Evolutionary conservation across 2,888 invertebrate genomes (phyloP), one percentile per base, ranked within the genome.

Genomic region (Ormia ochracea): DNA sequence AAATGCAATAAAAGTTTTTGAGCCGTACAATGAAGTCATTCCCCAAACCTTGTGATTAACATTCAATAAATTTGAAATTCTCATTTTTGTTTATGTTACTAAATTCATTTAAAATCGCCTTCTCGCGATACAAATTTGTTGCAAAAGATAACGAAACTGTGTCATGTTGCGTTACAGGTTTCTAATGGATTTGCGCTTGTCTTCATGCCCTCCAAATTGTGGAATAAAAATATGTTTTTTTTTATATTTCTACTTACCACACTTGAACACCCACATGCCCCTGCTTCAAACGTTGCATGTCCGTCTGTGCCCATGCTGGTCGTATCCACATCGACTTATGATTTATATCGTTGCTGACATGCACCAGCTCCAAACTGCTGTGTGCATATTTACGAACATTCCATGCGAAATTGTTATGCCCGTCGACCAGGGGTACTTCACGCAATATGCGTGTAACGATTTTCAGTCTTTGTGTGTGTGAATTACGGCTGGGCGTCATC

Each of bases 271-370:
- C 97, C 74, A 98, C 93, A 87, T 94, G 93, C 77, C 97, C 97
- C 84, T 93, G 92, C 85, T 93, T 92, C 85, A 97, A 91, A 86
- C 96, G 92, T 77, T 95, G 94, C 85, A 98, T 94, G 90, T 98
- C 97, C 26, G 97, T 98, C 89, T 98, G 97, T 85, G 96, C 96
- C 96, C 96, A 97, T 90, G 93, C 93, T 88, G 94, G 95, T 85
- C 93, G 92, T 83, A 95, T 93, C 96, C 96, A 96, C 83, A 96
- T 95, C 86, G 95, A 94, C 83, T 87, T 87, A 77, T 89, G 87
- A 81, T 88, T 87, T 54, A 88, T 82, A 73, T 88, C 87, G 76
- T 88, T 87, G 58, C 87, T 88, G 33, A 89, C 86, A 79, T 90
- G 89, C 10, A 89, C 86, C 75, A 87, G 82, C 76, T 89, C 90